These are phyloP conservation scores for Stichodactyla helianthus DNA, from an alignment of 64 coral and sea anemone genomes.

Conservation along the genomic window DNA sequence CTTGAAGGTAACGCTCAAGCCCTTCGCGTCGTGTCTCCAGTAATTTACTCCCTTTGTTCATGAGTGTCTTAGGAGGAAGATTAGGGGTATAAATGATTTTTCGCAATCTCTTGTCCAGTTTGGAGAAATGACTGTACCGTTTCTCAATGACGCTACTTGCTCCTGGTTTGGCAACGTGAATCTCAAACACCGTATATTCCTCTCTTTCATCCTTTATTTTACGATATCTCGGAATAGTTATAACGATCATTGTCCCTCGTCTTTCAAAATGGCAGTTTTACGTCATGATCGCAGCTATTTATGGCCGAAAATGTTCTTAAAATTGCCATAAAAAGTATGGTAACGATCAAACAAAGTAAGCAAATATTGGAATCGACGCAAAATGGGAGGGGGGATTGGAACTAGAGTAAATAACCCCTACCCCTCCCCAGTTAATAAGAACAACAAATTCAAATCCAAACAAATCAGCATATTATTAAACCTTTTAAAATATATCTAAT, in stretches of 20 bases:
- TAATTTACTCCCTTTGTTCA: conserved; percentile 70
- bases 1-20: conserved; percentile 65
- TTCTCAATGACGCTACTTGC: conserved; percentile 50
- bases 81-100: conserved; percentile 63
- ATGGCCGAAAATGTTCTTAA: not conserved
- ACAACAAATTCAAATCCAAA: not conserved
- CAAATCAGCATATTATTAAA: not conserved
- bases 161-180: conserved; percentile 72
- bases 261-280: not conserved
- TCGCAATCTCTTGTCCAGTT: conserved; percentile 78
- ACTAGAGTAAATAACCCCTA: not conserved
- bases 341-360: not conserved
- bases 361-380: not conserved
- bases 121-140: conserved; percentile 68
- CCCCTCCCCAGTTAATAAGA: not conserved
- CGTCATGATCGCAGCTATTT: not conserved
- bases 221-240: conserved; percentile 71
- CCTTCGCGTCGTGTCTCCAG: conserved; percentile 77
- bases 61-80: conserved; percentile 74
- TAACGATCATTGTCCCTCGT: conserved; percentile 52
- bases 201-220: conserved; percentile 69
- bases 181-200: conserved; percentile 81
- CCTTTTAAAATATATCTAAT: not conserved
- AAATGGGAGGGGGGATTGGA: not conserved
- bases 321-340: not conserved